phyloP scores from a whole-genome alignment of 1,140 invertebrate species.

The Neotoxoptera formosana region DNA sequence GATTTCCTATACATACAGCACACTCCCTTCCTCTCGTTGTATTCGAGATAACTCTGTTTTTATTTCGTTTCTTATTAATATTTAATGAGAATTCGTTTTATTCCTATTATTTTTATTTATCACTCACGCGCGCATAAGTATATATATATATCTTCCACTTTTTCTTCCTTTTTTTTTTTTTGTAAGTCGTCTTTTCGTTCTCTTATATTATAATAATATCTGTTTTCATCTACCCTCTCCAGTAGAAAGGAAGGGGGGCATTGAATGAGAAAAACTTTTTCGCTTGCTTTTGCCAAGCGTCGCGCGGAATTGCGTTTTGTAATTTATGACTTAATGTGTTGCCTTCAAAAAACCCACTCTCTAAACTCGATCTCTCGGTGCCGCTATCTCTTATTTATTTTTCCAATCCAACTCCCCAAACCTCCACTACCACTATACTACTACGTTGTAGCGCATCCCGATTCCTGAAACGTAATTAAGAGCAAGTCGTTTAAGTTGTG shows the following conservation, averaged over 20 bases:
- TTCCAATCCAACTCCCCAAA: slow-evolving; percentile 49
- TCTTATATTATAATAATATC: slow-evolving; percentile 54
- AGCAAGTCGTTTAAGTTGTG: slow-evolving; percentile 49
- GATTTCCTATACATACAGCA: background rate
- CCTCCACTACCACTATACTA: background rate
- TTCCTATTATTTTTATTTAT: slow-evolving; percentile 46
- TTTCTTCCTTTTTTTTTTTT: slow-evolving; percentile 10
- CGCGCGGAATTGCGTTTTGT: slow-evolving; percentile 51
- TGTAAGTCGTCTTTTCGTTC: slow-evolving; percentile 34
- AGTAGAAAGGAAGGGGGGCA: background rate
- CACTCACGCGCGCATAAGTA: background rate
- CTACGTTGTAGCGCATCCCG: background rate
- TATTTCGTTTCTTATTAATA: slow-evolving; percentile 52
- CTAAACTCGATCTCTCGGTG: slow-evolving; percentile 38
- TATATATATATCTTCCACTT: background rate
- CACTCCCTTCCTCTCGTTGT: background rate
- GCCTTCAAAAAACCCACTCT: slow-evolving; percentile 50
- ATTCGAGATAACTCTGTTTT: slow-evolving; percentile 38
- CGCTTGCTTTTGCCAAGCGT: slow-evolving; percentile 53
- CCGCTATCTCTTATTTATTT: slow-evolving; percentile 51
- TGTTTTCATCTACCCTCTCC: slow-evolving; percentile 42
- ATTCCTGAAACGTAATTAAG: slow-evolving; percentile 53
- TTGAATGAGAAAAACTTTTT: slow-evolving; percentile 51
- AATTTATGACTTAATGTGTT: slow-evolving; percentile 55
- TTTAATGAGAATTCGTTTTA: slow-evolving; percentile 55